Evolutionary conservation across 2,888 invertebrate genomes (phyloP).

Genomic region (Nasonia oneida): DNA sequence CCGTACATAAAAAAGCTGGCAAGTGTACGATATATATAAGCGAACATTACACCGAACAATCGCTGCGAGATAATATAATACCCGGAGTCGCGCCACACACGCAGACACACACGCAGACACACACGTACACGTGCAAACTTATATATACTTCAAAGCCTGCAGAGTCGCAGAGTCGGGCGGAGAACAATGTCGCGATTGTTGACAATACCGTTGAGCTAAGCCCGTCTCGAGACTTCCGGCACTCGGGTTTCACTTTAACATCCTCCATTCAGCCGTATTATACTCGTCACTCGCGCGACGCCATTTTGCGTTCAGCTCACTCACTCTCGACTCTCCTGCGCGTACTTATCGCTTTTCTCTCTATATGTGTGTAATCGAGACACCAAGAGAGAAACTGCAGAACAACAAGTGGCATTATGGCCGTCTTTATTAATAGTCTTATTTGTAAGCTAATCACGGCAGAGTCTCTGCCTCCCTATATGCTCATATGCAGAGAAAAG

Average conservation of each 20-base stretch:
- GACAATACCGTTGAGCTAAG: conserved; percentile 60
- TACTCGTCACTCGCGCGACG: conserved; percentile 34
- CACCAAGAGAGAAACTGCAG: neutral
- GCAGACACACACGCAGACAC: conserved; percentile 7
- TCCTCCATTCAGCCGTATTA: conserved; percentile 37
- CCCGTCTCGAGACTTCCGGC: conserved; percentile 68
- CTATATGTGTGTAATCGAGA: conserved; percentile 37
- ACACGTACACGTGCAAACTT: neutral
- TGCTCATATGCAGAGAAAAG: neutral
- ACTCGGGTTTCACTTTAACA: conserved; percentile 67
- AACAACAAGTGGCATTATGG: conserved; percentile 9
- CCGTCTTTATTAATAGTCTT: conserved; percentile 45
- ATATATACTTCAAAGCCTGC: conserved; percentile 25
- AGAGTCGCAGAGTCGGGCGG: neutral
- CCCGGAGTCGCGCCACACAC: conserved; percentile 11
- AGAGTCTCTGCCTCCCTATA: neutral
- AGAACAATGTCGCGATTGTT: conserved; percentile 63
- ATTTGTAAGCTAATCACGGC: conserved; percentile 35
- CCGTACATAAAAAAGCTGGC: neutral
- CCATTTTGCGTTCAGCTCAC: conserved; percentile 27
- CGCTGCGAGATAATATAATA: conserved; percentile 29
- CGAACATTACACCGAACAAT: conserved; percentile 21
- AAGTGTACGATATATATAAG: neutral
- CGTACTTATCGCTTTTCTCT: neutral
- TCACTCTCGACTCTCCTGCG: neutral